Base-by-base conservation (phyloP, 2,888 invertebrate genomes). In the Dicyrtoma fusca region DNA sequence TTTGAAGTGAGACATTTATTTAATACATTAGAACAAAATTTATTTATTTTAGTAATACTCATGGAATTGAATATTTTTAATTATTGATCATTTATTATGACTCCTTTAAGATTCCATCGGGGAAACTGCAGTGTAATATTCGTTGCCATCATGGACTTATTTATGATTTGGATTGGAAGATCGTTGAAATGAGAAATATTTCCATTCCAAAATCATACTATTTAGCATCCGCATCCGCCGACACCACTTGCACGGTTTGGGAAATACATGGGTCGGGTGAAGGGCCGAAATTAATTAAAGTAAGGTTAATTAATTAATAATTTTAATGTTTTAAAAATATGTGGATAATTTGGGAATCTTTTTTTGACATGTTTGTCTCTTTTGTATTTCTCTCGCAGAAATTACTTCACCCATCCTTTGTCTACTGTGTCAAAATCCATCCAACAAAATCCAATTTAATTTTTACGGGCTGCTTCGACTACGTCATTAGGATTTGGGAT, bases 401-500 rank as follows among this genome's bases (percentile, higher is more conserved):
- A 78, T 82, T 90, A 71, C 87, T 89, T 34, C 91, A 91, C 83
- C 90, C 90, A 42, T 86, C 88, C 1, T 91, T 88, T 82, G 89
- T 91, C 4, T 91, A 91, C 82, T 85, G 86, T 72, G 87, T 88
- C n/a, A 86, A 86, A 82, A 88, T 87, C 81, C 84, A 86, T 64
- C 85, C 85, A 1, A 83, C 83, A 34, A 83, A 84, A 26, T 80
- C 83, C 14, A 82, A 83, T n/a, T 83, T 87, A 42, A 83, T 88
- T 0, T 86, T 85, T 1, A 89, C 90, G 0, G 90, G 89, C 8
- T 88, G 90, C 79, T 90, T 86, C 82, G 91, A 91, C 82, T 85
- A 86, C 72, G 83, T 87, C 10, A 83, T 90, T n/a, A 83, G 90
- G 71, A 83, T 91, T 51, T 91, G 90, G 91, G 82, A 82, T 65